These are phyloP conservation scores for Thalassaphorura encarpata DNA, from an alignment of 1,140 invertebrate species.

Conservation along the genomic window DNA sequence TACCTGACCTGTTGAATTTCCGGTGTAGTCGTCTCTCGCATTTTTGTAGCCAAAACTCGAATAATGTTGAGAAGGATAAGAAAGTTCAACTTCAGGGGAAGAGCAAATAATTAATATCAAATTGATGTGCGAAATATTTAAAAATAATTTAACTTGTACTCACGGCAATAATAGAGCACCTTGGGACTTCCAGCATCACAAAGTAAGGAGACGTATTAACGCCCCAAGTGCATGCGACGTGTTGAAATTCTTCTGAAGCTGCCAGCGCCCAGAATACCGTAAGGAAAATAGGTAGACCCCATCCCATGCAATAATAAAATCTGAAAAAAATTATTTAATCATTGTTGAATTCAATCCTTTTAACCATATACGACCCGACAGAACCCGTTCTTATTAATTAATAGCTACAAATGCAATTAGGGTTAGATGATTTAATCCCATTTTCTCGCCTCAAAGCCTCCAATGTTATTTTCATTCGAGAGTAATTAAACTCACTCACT, in stretches of 20 bases:
- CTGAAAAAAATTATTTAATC: slow-evolving; percentile 10
- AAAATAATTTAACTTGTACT: slow-evolving; percentile 10
- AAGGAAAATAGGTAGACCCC: slow-evolving; percentile 43
- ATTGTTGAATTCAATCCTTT: no score
- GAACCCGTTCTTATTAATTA: no score
- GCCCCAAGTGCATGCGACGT: slow-evolving; percentile 40
- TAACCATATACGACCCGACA: no score
- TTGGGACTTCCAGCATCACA: slow-evolving; percentile 40
- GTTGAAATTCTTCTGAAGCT: slow-evolving; percentile 26
- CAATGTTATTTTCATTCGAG: no score
- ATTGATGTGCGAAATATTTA: background rate
- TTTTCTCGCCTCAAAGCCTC: no score
- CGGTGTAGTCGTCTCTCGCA: slow-evolving; percentile 42
- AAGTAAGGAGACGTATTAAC: slow-evolving; percentile 41
- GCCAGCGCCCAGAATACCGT: slow-evolving; percentile 39
- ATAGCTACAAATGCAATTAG: background rate
- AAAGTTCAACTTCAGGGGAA: background rate
- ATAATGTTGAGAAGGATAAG: slow-evolving; percentile 44
- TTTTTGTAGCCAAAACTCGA: slow-evolving; percentile 46
- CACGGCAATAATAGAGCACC: slow-evolving; percentile 29
- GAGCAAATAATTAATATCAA: background rate
- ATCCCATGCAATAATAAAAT: slow-evolving; percentile 45
- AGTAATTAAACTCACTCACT: no score
- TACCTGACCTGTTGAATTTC: slow-evolving; percentile 47
- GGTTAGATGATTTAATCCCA: no score